phyloP scores from a whole-genome alignment of 2,113 vertebrate genomes.

The Phylloscopus whistleri region DNA sequence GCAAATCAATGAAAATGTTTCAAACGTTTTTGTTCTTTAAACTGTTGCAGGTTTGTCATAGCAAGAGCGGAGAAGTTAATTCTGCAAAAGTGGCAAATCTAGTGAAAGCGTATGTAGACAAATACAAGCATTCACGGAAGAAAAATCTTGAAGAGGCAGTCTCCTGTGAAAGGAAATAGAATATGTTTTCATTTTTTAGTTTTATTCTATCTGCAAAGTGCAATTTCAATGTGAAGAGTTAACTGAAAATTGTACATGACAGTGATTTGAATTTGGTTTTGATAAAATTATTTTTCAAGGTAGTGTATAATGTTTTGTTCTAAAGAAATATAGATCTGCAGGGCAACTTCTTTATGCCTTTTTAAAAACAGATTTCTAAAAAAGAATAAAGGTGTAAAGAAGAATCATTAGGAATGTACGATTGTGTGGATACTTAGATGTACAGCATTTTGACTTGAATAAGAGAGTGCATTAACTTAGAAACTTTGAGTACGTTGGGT shows the following conservation, averaged over 20 bases:
- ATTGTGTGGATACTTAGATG: constrained; percentile 72
- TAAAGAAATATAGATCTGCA: constrained; percentile 75
- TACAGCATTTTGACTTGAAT: constrained; percentile 72
- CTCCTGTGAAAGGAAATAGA: constrained; percentile 67
- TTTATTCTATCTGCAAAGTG: constrained; percentile 82
- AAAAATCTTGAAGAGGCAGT: constrained; percentile 77
- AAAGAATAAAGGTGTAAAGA: constrained; percentile 60
- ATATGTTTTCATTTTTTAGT: not conserved
- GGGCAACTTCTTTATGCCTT: constrained; percentile 72
- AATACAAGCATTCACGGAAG: constrained; percentile 94
- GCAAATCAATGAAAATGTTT: not conserved
- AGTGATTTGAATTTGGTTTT: constrained; percentile 82
- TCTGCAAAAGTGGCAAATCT: constrained; percentile 95
- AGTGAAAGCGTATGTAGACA: constrained; percentile 97
- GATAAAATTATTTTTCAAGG: constrained; percentile 88
- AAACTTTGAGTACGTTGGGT: constrained; percentile 63
- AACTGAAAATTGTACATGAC: constrained; percentile 72
- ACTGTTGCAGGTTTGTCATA: constrained; percentile 87
- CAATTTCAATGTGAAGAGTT: constrained; percentile 85
- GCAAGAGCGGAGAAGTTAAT: constrained; percentile 98
- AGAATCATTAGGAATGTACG: constrained; percentile 59
- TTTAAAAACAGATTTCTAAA: constrained; percentile 72
- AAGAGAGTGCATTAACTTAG: constrained; percentile 66
- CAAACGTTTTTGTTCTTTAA: not conserved
- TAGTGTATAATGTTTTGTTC: constrained; percentile 80